Evolutionary conservation across 2,888 invertebrate genomes (phyloP).

Genomic region (Chalcosyrphus nemorum): DNA sequence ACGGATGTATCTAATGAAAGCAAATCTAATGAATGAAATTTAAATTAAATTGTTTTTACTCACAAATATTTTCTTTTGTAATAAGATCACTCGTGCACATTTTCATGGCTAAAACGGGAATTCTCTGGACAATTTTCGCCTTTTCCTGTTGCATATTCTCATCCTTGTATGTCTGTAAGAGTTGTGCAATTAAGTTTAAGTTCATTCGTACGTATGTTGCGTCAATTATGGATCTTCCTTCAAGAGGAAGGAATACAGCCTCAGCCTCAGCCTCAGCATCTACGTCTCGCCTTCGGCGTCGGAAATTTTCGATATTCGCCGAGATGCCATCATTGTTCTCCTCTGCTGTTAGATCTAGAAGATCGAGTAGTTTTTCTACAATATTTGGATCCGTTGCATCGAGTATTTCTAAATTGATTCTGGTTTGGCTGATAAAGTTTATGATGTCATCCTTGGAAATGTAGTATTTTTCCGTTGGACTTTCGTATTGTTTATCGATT

Average conservation of each 20-base stretch:
- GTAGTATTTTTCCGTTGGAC: conserved; percentile 63
- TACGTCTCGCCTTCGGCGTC: conserved; percentile 22
- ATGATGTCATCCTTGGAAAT: conserved; percentile 62
- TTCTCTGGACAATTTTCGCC: conserved; percentile 48
- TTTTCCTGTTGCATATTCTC: conserved; percentile 48
- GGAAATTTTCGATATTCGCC: conserved; percentile 35
- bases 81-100: conserved; percentile 66
- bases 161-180: conserved; percentile 48
- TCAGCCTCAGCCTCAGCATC: conserved; percentile 32
- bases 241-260: conserved; percentile 31
- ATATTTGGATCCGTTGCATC: conserved; percentile 27
- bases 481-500: conserved; percentile 64
- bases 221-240: conserved; percentile 64
- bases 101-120: conserved; percentile 50
- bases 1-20: conserved; percentile 53
- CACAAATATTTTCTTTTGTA: conserved; percentile 63
- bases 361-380: conserved; percentile 59
- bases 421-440: conserved; percentile 56
- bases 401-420: conserved; percentile 54
- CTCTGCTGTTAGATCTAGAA: conserved; percentile 57
- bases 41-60: too few relatives aligned
- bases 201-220: conserved; percentile 55
- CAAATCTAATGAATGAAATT: too few relatives aligned
- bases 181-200: conserved; percentile 54
- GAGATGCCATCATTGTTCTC: conserved; percentile 11